Base-by-base conservation (phyloP, 1,140 invertebrate species). In the Eurosta solidaginis region DNA sequence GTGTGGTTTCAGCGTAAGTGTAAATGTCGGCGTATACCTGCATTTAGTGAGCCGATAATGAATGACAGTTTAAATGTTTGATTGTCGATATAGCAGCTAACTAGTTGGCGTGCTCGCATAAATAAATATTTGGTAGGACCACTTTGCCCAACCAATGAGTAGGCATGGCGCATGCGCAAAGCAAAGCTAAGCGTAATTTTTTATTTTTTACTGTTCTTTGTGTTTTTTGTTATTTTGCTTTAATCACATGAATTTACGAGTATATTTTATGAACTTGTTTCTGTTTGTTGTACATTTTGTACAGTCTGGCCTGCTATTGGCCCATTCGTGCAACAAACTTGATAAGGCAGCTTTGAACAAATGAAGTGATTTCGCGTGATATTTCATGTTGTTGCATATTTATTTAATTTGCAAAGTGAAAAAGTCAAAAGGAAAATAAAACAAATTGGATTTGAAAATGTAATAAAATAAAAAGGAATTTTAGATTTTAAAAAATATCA, bases 51-150 rank as follows among this genome's bases (percentile, higher is more conserved):
- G 52, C 44, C 63, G 63, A 36, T 79, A 77, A 74, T 75, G 45
- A 77, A 76, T 81, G 81, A 79, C 77, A 78, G 79, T 79, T 78
- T 78, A 78, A 78, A 78, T 78, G 78, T 49, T 76, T 76, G 73
- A 75, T 63, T 73, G 59, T 27, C 33, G 59, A 78, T 73, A 54
- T 33, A 9, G 44, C 40, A n/a, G n/a, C n/a, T n/a, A n/a, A 22
- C 25, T 7, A 27, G 27, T 47, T 47, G 73, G 73, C n/a, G 0
- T 9, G 68, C 40, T 33, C 2, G 36, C 9, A 68, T 17, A 20
- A 6, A 68, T 68, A 4, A 3, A 74, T 27, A 27, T 52, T 7
- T 36, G 25, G 10, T 17, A 7, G 3, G 52, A 29, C 10, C 12
- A 17, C 27, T 33, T 29, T 33, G 14, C 54, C 3, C 17, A 36